Base-by-base conservation (phyloP, 2,888 invertebrate genomes). In the Chrysomela aeneicollis region DNA sequence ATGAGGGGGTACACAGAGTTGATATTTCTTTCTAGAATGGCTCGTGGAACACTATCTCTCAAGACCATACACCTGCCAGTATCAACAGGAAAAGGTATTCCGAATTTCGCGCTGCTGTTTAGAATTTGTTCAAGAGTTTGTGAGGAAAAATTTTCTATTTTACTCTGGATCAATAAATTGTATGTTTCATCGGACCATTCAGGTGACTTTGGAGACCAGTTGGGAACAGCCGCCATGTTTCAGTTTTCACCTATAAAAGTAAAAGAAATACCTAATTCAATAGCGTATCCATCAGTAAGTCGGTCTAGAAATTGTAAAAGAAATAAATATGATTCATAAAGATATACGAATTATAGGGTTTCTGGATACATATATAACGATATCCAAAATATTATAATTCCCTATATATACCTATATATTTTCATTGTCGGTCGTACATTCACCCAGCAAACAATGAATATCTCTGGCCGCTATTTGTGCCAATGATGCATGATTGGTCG, bases 1-100 rank as follows among this genome's bases (percentile, higher is more conserved):
- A 91, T 83, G 1, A 92, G 68, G 0, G 91, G 90, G 78, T 91
- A 91, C 87, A 2, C 88, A 0, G 90, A 89, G 1, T 83, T 82
- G 35, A 86, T 84, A 69, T 87, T 86, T 67, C 78, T 82, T 60
- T 76, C 73, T 21, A 81, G 68, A 54, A 69, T 69, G 18, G 72
- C 63, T 50, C 67, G 46, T 5, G 58, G 30, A 5, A 75, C 65
- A 10, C 60, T 26, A 46, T 64, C 60, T 67, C 74, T 72, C 50
- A 78, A 65, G 9, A 54, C 67, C 70, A 77, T 77, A 59, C 80
- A 81, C 61, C 80, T 76, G 10, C 78, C 74, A 1, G 79, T 76
- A 54, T 78, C 78, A 21, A 83, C 75, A 17, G 84, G 84, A 71
- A 84, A 84, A n/a, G 78, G 70, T n/a, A 82, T 70, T 4, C 82